Evolutionary conservation across 2,888 invertebrate genomes (phyloP).

Genomic region (Tetropium fuscum): DNA sequence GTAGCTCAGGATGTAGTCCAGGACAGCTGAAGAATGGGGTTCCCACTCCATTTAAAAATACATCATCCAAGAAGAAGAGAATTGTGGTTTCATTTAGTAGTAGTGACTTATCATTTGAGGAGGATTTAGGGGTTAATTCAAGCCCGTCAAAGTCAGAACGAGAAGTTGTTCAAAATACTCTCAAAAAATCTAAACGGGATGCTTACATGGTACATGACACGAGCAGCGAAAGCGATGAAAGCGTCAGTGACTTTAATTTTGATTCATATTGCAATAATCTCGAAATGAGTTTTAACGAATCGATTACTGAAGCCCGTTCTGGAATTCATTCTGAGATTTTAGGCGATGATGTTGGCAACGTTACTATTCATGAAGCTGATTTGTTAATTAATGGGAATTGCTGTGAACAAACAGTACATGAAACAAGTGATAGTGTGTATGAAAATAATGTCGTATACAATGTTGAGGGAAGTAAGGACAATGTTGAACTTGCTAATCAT

Average conservation of each 20-base stretch:
- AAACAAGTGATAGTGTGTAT: not conserved
- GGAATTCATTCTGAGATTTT: constrained; percentile 37
- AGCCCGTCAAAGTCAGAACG: constrained; percentile 19
- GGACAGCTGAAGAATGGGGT: not conserved
- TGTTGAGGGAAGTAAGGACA: not conserved
- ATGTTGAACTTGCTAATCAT: not conserved
- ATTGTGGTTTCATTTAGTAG: constrained; percentile 18
- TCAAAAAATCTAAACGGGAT: constrained; percentile 6
- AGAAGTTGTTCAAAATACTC: not conserved
- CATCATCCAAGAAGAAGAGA: constrained; percentile 1
- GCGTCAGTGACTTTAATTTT: constrained; percentile 17
- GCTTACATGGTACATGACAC: not conserved
- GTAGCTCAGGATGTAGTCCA: not conserved
- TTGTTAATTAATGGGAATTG: not conserved
- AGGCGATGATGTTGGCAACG: constrained; percentile 8
- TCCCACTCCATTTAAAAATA: constrained; percentile 6
- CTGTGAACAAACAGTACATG: not conserved
- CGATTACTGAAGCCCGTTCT: constrained; percentile 33
- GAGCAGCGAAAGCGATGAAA: constrained; percentile 1
- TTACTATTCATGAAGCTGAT: constrained; percentile 1
- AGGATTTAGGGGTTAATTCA: not conserved
- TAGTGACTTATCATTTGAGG: constrained; percentile 14
- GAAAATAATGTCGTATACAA: not conserved
- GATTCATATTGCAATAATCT: constrained; percentile 25
- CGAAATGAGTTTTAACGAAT: constrained; percentile 32